Base-by-base conservation (phyloP, 2,888 invertebrate species). In the Calephelis perditalis region DNA sequence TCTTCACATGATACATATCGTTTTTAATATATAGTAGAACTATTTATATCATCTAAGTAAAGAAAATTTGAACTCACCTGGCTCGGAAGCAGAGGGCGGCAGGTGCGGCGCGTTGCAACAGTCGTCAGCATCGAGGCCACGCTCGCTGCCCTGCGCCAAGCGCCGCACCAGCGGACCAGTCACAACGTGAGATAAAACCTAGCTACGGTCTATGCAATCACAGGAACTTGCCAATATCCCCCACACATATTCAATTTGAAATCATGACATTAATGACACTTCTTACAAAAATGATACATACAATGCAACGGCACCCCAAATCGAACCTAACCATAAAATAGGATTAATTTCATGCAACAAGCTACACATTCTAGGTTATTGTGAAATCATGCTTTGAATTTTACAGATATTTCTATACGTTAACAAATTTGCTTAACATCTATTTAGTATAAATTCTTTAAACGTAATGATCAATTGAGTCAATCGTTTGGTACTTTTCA, bases 121-220 rank as follows among this genome's bases (percentile, higher is more conserved):
- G 80, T 76, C 87, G 90, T 90, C 90, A 90, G 89, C 89, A 90
- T 71, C 82, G 81, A 74, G 82, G 84, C 89, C 90, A 90, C 74
- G 79, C 86, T 73, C 84, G 88, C 90, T 90, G 86, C 74, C 90
- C 90, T 90, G 89, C 89, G 89, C 81, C 88, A 89, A 89, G 79
- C 83, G 90, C 89, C 89, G 90, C 89, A 86, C 84, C 87, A 87
- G 89, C 89, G 90, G 89, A 89, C 87, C 85, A 89, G 88, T 90
- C 89, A 89, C 85, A 88, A 86, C 81, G 88, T 90, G 87, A 89
- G 90, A 86, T 83, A 83, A 77, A 78, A 86, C 86, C 89, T 90
- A 90, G 78, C 89, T 89, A 88, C 85, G 71, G 73, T 72, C 84
- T 84, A 82, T 77, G 73, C 69, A 54, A 54, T 54, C 66, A 71